phyloP scores from a whole-genome alignment of 2,113 vertebrate genomes.

The Setophaga kirtlandii region DNA sequence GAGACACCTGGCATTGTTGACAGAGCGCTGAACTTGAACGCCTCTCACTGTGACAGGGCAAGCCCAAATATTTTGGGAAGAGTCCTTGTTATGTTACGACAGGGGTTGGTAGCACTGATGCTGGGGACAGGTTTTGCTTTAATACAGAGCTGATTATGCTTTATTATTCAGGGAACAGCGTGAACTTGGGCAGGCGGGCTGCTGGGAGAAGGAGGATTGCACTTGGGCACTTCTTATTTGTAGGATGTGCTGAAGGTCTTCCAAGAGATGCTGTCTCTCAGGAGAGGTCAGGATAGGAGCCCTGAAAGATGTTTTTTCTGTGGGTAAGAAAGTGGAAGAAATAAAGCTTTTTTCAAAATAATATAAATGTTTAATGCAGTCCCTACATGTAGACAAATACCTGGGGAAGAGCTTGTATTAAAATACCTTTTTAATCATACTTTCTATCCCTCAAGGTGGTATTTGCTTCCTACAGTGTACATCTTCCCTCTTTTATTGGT shows the following conservation, averaged over 20 bases:
- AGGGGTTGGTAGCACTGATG: conserved; percentile 2
- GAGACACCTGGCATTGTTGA: conserved; percentile 58
- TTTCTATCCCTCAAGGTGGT: not conserved
- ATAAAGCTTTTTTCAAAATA: not conserved
- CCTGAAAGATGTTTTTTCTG: not conserved
- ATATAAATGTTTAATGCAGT: not conserved
- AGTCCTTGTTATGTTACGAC: conserved; percentile 51
- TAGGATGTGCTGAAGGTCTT: not conserved
- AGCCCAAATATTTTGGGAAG: conserved; percentile 56
- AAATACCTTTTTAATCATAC: not conserved
- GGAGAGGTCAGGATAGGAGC: not conserved
- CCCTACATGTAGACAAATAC: not conserved
- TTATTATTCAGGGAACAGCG: not conserved
- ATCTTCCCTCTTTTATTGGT: not conserved
- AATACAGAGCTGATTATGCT: conserved; percentile 1
- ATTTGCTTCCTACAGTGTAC: not conserved
- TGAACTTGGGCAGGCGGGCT: not conserved
- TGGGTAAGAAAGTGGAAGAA: not conserved
- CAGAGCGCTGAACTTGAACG: conserved; percentile 51
- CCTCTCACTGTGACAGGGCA: conserved; percentile 52
- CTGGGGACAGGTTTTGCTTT: not conserved
- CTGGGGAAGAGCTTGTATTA: not conserved
- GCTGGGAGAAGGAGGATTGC: not conserved
- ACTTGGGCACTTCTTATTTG: not conserved
- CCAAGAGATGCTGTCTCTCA: not conserved